A percentile compares a stretch with the other conserved stretches of the same genome.
These are phyloP conservation scores for Streblospio benedicti DNA, from an alignment of 1,140 invertebrate species.

Conservation along the genomic window DNA sequence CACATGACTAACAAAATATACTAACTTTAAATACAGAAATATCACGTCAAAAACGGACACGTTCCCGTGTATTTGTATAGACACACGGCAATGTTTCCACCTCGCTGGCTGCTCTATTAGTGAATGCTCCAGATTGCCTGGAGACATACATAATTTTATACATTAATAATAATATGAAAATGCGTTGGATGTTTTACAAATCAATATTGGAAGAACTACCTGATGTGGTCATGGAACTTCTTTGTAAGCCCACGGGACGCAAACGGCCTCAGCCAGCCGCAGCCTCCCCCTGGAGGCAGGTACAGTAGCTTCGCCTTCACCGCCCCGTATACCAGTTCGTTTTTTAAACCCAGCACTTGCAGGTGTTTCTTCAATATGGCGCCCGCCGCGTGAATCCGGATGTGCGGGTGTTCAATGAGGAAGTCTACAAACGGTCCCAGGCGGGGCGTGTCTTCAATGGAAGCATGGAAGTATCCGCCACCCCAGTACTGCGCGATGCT, in stretches of 20 bases:
- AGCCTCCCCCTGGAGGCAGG: not conserved
- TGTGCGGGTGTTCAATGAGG: not conserved
- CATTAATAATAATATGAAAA: too few species aligned
- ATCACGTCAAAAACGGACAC: too few species aligned
- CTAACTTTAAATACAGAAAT: too few species aligned
- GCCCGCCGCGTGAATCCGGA: not conserved
- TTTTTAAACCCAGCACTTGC: not conserved
- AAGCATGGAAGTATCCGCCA: not conserved
- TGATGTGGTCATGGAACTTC: not conserved
- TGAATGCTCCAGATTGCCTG: too few species aligned
- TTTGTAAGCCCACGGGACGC: not conserved
- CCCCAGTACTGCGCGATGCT: slow-evolving; percentile 5
- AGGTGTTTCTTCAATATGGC: not conserved
- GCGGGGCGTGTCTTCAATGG: slow-evolving; percentile 9
- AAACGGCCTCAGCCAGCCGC: not conserved
- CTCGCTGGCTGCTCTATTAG: too few species aligned
- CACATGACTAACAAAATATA: too few species aligned
- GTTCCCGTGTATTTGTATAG: too few species aligned
- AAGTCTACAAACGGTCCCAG: not conserved
- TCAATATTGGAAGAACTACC: too few species aligned
- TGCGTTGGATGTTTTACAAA: too few species aligned
- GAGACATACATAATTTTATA: too few species aligned
- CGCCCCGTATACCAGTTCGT: not conserved
- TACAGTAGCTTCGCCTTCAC: not conserved
- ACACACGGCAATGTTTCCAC: too few species aligned